Evolutionary conservation across 2,797 vertebrate species (phyloP).

Genomic region (Tarsius wallacei): DNA sequence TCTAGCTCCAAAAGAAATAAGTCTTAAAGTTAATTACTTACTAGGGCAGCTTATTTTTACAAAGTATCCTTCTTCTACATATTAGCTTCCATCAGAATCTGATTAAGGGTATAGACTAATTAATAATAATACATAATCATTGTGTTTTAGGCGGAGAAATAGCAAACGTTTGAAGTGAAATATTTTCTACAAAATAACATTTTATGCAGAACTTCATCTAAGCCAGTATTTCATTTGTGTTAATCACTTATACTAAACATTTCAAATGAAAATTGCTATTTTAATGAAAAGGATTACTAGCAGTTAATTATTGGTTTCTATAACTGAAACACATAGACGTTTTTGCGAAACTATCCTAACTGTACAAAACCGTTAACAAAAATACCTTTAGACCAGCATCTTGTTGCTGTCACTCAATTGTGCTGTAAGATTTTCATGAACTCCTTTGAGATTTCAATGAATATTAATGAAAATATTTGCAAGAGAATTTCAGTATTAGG

Average conservation of each 20-base stretch:
- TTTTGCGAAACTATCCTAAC: background rate
- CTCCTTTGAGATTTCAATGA: conserved; percentile 32
- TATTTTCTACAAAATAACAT: background rate
- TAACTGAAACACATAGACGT: background rate
- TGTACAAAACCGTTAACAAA: background rate
- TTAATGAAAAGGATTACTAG: conserved; percentile 14
- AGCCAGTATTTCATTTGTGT: background rate
- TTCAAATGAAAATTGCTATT: background rate
- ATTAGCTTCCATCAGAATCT: conserved; percentile 9
- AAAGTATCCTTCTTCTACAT: background rate
- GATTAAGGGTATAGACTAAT: background rate
- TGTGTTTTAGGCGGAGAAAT: background rate
- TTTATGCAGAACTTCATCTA: conserved; percentile 43
- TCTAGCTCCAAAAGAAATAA: background rate
- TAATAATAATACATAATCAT: background rate
- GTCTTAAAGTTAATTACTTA: background rate
- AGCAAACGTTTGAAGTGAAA: conserved; percentile 36
- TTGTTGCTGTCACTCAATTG: conserved; percentile 23
- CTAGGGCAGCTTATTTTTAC: background rate
- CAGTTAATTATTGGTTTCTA: conserved; percentile 28
- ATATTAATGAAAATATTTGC: conserved; percentile 66
- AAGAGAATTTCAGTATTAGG: conserved; percentile 2
- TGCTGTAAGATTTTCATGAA: conserved; percentile 23
- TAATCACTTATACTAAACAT: background rate
- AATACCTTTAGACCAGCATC: background rate